Conservation (phyloP, 2,888 invertebrate species). For the Acleris literana region DNA sequence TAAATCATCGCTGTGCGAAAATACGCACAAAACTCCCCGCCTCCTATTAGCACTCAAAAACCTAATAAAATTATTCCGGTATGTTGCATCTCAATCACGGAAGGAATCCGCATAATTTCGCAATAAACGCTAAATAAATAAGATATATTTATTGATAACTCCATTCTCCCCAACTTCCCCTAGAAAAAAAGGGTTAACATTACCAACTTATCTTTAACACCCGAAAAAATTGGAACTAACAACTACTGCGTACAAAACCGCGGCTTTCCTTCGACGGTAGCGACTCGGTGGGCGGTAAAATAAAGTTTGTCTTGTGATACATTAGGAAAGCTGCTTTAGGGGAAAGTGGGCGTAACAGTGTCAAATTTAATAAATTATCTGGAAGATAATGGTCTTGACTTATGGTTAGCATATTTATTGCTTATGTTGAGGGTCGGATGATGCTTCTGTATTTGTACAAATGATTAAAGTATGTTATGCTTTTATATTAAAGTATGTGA, state of each 20-base stretch:
- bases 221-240: slow-evolving; percentile 53
- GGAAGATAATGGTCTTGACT: slow-evolving; percentile 59
- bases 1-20: background rate
- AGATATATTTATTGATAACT: slow-evolving; percentile 34
- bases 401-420: slow-evolving; percentile 43
- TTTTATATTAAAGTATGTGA: too few relatives aligned
- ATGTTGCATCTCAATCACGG: slow-evolving; percentile 18
- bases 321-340: slow-evolving; percentile 49
- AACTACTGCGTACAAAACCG: slow-evolving; percentile 24
- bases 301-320: slow-evolving; percentile 16
- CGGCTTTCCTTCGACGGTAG: background rate
- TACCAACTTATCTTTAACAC: slow-evolving; percentile 10
- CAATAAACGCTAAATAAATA: slow-evolving; percentile 35
- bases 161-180: slow-evolving; percentile 28
- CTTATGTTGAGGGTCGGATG: slow-evolving; percentile 39
- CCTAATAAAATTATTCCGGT: slow-evolving; percentile 23
- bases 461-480: slow-evolving; percentile 14
- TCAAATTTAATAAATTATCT: slow-evolving; percentile 75
- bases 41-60: slow-evolving; percentile 20
- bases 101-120: slow-evolving; percentile 26
- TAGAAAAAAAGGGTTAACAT: slow-evolving; percentile 46
- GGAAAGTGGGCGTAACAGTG: slow-evolving; percentile 73
- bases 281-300: slow-evolving; percentile 2
- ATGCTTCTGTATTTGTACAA: slow-evolving; percentile 25
- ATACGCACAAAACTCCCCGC: slow-evolving; percentile 1